Conservation (phyloP, 1,140 invertebrate genomes). For the Uloborus diversus region DNA sequence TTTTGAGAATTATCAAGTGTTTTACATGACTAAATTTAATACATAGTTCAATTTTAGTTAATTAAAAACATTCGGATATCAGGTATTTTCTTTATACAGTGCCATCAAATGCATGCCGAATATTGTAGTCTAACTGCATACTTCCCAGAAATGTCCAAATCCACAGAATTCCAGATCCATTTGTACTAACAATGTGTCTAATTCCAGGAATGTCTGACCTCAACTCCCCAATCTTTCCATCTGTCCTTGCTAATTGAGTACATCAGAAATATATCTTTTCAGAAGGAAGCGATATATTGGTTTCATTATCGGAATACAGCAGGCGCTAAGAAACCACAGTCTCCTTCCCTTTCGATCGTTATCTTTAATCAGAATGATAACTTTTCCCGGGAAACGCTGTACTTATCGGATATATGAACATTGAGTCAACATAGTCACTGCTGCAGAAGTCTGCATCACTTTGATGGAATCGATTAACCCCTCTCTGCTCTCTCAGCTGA, state of each 20-base stretch:
- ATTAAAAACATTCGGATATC: too few relatives aligned
- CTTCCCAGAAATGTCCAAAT: too few relatives aligned
- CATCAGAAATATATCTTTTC: constrained; percentile 12
- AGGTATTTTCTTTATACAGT: too few relatives aligned
- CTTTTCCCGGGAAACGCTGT: constrained; percentile 21
- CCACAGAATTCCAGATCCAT: too few relatives aligned
- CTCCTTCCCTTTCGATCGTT: constrained; percentile 40
- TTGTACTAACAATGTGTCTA: too few relatives aligned
- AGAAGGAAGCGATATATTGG: constrained; percentile 39
- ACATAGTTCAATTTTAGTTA: too few relatives aligned
- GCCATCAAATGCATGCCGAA: too few relatives aligned
- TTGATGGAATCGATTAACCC: constrained; percentile 18
- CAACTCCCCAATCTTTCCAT: background rate
- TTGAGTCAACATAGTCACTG: constrained; percentile 21
- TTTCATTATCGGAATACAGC: constrained; percentile 28
- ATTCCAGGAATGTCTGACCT: background rate
- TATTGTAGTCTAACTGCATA: too few relatives aligned
- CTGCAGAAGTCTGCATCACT: background rate
- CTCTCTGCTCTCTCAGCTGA: too few relatives aligned
- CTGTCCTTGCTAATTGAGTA: constrained; percentile 14
- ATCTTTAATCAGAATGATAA: constrained; percentile 42
- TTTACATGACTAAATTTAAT: too few relatives aligned
- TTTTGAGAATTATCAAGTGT: too few relatives aligned
- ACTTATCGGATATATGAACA: constrained; percentile 23
- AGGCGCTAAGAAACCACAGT: background rate